A percentile compares a stretch with the other conserved stretches of the same genome.
Conservation (phyloP, 2,888 invertebrate species). For the Drosophila stalkeri region DNA sequence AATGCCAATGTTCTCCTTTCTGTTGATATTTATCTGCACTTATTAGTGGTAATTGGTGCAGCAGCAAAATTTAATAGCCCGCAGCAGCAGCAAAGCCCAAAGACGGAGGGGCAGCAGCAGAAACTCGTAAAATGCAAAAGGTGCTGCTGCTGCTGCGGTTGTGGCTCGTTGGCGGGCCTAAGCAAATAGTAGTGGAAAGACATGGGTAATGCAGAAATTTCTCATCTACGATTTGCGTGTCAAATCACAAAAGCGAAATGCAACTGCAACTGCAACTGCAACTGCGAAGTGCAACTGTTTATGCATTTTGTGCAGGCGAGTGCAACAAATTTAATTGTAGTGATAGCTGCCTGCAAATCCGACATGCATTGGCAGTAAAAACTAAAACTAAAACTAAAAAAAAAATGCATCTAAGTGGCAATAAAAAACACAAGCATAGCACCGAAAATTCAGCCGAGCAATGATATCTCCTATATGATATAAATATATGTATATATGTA, state of each 20-base stretch:
- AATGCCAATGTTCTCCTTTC: slow-evolving; percentile 21
- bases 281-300: slow-evolving; percentile 55
- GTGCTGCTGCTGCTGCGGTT: slow-evolving; percentile 38
- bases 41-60: slow-evolving; percentile 54
- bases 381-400: slow-evolving; percentile 26
- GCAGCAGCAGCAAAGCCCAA: slow-evolving; percentile 24
- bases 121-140: slow-evolving; percentile 54
- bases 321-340: slow-evolving; percentile 81
- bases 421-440: slow-evolving; percentile 73
- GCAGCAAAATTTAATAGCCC: slow-evolving; percentile 58
- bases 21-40: slow-evolving; percentile 48
- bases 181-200: slow-evolving; percentile 7
- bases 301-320: slow-evolving; percentile 81
- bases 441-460: slow-evolving; percentile 56
- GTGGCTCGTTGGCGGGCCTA: slow-evolving; percentile 68
- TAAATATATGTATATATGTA: slow-evolving; percentile 32
- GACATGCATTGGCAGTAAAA: slow-evolving; percentile 80
- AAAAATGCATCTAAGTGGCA: slow-evolving; percentile 65
- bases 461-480: slow-evolving; percentile 47
- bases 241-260: slow-evolving; percentile 62
- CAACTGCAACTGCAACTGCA: slow-evolving; percentile 29
- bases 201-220: slow-evolving; percentile 4
- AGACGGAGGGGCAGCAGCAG: slow-evolving; percentile 22
- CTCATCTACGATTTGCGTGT: slow-evolving; percentile 72
- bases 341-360: slow-evolving; percentile 60